Conservation (phyloP, 2,113 vertebrate genomes). For the Callocephalon fimbriatum region DNA sequence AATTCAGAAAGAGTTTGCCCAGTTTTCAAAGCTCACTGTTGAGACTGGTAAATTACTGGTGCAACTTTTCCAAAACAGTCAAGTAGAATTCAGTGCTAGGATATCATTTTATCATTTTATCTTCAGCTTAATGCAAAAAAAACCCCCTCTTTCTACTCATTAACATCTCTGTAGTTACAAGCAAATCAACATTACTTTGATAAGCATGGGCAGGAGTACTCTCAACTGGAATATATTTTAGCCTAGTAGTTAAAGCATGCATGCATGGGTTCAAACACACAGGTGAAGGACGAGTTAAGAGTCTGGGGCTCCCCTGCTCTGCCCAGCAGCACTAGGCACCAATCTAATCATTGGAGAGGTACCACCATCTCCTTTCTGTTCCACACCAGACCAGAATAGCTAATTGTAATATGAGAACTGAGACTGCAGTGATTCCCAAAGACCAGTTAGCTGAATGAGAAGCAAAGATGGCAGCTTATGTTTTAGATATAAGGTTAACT, state of each 20-base stretch:
- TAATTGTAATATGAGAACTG: not conserved
- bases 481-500: not conserved
- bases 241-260: not conserved
- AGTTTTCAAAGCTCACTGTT: not conserved
- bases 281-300: not conserved
- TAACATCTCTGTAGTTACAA: not conserved
- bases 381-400: not conserved
- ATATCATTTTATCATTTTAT: not conserved
- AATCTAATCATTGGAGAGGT: not conserved
- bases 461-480: not conserved
- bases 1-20: not conserved
- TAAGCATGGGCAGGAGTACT: not conserved
- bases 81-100: not conserved
- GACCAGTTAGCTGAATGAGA: not conserved
- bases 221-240: not conserved
- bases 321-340: not conserved
- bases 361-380: not conserved
- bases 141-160: not conserved
- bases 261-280: fast-evolving
- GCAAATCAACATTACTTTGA: not conserved
- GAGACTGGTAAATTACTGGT: not conserved
- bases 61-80: not conserved
- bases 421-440: not conserved
- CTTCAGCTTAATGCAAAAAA: not conserved
- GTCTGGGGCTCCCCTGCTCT: not conserved